Percentiles rank a stretch among this genome's conserved stretches.
Evolutionary conservation across 2,888 invertebrate species (phyloP).

Genomic region (Leucoma salicis): DNA sequence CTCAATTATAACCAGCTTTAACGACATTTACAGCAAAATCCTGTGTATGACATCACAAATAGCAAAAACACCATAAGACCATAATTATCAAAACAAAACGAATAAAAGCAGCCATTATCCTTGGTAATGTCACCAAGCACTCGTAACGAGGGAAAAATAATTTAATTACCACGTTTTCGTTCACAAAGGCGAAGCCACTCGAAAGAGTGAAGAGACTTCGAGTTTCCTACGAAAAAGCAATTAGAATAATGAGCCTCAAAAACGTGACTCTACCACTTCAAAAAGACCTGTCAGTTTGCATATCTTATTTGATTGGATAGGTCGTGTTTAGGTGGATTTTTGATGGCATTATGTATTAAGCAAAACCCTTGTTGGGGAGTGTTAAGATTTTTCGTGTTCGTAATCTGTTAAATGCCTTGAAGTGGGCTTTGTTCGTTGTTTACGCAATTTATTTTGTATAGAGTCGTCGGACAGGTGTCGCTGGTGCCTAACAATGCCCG

Average conservation of each 20-base stretch:
- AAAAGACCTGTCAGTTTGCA: constrained; percentile 19
- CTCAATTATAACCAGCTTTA: too few species aligned
- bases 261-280: constrained; percentile 34
- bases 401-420: constrained; percentile 69
- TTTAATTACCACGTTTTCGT: constrained; percentile 72
- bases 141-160: constrained; percentile 59
- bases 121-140: constrained; percentile 58
- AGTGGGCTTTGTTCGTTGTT: constrained; percentile 49
- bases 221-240: constrained; percentile 63
- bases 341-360: constrained; percentile 21
- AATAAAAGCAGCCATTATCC: constrained; percentile 50
- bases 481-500: constrained; percentile 1
- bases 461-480: constrained; percentile 38
- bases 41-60: constrained; percentile 1
- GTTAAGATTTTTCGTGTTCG: constrained; percentile 53
- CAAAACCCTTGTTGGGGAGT: constrained; percentile 38
- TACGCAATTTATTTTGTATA: constrained; percentile 42
- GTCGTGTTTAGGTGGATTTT: constrained; percentile 22
- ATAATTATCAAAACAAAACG: constrained; percentile 25
- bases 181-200: constrained; percentile 63
- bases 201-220: constrained; percentile 65
- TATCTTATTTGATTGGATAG: neutral
- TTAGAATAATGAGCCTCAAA: constrained; percentile 74
- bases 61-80: constrained; percentile 11
- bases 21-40: too few species aligned